phyloP scores from a whole-genome alignment of 2,797 vertebrate genomes.

The Hozukius guyotensis region DNA sequence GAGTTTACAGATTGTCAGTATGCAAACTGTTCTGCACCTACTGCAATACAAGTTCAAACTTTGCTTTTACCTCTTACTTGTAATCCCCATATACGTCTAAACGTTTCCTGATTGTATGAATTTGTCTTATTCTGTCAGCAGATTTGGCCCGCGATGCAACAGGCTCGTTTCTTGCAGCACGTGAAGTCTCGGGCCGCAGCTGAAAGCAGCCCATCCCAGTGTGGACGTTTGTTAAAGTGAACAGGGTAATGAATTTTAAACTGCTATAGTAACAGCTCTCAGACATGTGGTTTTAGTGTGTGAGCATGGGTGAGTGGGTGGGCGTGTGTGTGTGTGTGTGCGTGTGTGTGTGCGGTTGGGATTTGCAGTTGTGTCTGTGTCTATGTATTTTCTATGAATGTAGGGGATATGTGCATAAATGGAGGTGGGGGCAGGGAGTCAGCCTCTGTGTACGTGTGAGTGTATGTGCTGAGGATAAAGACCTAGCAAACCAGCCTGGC shows the following conservation, averaged over 20 bases:
- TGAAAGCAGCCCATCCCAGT: constrained; percentile 68
- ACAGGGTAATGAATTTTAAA: constrained; percentile 90
- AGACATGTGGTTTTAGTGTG: constrained; percentile 84
- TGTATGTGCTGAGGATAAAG: constrained; percentile 87
- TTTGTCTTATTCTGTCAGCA: not conserved
- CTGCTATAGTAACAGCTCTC: constrained; percentile 83
- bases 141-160: constrained; percentile 4
- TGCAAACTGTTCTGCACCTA: not conserved
- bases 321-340: constrained; percentile 66
- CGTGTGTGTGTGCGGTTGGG: constrained; percentile 71
- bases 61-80: not conserved
- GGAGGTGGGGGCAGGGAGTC: constrained; percentile 75
- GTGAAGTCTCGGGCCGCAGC: constrained; percentile 34
- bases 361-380: constrained; percentile 76
- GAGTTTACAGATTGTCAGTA: not conserved
- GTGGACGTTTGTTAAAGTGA: constrained; percentile 77
- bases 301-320: constrained; percentile 77
- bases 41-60: not conserved
- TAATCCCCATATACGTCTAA: not conserved
- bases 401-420: constrained; percentile 74
- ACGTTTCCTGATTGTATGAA: not conserved
- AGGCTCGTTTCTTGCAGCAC: constrained; percentile 4
- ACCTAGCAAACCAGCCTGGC: constrained; percentile 88
- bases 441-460: constrained; percentile 74
- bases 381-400: constrained; percentile 76